Percentiles rank a stretch among this genome's conserved stretches.
phyloP scores from a whole-genome alignment of 2,888 invertebrate species.

The Drosophila recens region DNA sequence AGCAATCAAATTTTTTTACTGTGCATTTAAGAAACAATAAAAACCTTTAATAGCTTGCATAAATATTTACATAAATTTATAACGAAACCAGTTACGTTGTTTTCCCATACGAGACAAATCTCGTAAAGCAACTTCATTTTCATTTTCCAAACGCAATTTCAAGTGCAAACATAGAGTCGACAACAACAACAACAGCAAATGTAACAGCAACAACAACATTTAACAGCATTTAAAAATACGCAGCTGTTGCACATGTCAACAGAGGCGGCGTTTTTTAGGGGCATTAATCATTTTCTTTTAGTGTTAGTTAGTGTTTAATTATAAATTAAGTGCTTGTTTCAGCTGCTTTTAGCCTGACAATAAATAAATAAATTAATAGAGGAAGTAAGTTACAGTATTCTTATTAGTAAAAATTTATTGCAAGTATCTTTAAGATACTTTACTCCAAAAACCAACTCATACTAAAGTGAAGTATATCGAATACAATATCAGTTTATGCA shows the following conservation, averaged over 20 bases:
- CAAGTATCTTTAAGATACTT: neutral
- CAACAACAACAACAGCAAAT: slow-evolving; percentile 21
- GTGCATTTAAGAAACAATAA: neutral
- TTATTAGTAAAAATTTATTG: neutral
- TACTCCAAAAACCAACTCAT: too few relatives aligned
- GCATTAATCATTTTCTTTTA: neutral
- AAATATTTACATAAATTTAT: slow-evolving; percentile 1
- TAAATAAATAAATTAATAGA: neutral
- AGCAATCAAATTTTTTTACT: neutral
- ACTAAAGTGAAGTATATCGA: too few relatives aligned
- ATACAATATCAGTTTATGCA: too few relatives aligned
- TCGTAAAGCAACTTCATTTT: slow-evolving; percentile 37
- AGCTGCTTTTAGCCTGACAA: neutral
- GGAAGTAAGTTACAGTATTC: neutral
- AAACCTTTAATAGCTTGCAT: neutral
- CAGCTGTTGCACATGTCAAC: slow-evolving; percentile 48
- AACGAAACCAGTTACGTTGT: slow-evolving; percentile 35
- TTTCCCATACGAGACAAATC: slow-evolving; percentile 13
- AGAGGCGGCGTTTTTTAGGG: slow-evolving; percentile 28
- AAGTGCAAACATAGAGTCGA: slow-evolving; percentile 56
- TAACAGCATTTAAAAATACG: slow-evolving; percentile 13
- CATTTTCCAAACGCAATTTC: slow-evolving; percentile 44
- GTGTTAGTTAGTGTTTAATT: too few relatives aligned
- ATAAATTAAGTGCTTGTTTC: too few relatives aligned
- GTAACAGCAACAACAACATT: slow-evolving; percentile 22